Conservation (phyloP, 2,888 invertebrate genomes). For the Idaea aversata region DNA sequence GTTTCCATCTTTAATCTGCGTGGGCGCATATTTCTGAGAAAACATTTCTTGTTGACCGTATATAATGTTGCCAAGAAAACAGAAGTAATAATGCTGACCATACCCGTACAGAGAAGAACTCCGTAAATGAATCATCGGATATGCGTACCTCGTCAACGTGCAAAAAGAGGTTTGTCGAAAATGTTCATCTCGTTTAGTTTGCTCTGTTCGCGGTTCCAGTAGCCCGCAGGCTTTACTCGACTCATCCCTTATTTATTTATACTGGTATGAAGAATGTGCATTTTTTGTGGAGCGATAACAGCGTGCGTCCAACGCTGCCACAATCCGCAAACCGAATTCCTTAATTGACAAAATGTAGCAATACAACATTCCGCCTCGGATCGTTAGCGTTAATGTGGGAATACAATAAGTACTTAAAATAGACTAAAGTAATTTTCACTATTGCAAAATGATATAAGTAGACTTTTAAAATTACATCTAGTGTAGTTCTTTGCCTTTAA, state of each 20-base stretch:
- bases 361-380: conserved; percentile 58
- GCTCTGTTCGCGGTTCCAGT: conserved; percentile 48
- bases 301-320: conserved; percentile 55
- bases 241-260: conserved; percentile 80
- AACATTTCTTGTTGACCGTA: conserved; percentile 73
- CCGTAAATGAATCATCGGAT: conserved; percentile 79
- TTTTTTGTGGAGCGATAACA: conserved; percentile 69
- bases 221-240: conserved; percentile 64
- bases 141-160: conserved; percentile 72
- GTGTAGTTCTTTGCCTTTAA: background rate
- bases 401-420: conserved; percentile 53
- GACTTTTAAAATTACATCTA: conserved; percentile 7
- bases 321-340: conserved; percentile 67
- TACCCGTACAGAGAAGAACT: conserved; percentile 73
- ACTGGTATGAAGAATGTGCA: conserved; percentile 73
- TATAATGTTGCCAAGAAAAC: conserved; percentile 76
- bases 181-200: conserved; percentile 66
- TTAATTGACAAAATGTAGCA: conserved; percentile 74
- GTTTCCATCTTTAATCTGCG: conserved; percentile 78
- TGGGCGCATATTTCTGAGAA: conserved; percentile 78
- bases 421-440: conserved; percentile 40
- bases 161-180: conserved; percentile 80
- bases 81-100: conserved; percentile 76
- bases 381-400: conserved; percentile 68
- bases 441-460: conserved; percentile 22